Base-by-base conservation (phyloP, 1,140 invertebrate genomes). In the Drosophila tani region DNA sequence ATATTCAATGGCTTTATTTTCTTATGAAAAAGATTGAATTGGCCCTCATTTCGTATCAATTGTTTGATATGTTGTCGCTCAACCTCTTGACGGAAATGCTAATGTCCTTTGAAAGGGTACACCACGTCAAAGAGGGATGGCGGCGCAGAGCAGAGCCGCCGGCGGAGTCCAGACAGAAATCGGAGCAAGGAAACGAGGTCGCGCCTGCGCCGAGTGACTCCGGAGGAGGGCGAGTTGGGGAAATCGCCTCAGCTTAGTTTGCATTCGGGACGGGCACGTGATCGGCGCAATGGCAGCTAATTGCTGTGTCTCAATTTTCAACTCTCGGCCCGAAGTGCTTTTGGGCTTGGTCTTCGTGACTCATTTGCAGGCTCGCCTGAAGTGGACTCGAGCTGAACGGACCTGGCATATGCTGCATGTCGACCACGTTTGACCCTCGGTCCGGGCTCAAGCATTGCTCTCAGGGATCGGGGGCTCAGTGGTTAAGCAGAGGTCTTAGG, bases 241-340 rank as follows among this genome's bases (percentile, higher is more conserved):
- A 60, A 56, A 58, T 46, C 51, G 55, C 64, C 40, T 73, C 47
- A 65, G 53, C 50, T 57, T 51, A 35, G 27, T 59, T 50, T 59
- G 19, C 15, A 50, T 59, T 59, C 41, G 51, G 12, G 12, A 21
- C 59, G 24, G 55, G 62, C 66, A 71, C 75, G 75, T 71, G 79
- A 80, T 76, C 64, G 69, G 50, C 78, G 75, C 74, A 76, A 71
- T 58, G 57, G 66, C 57, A 56, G 79, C 78, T 87, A 87, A 87
- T 86, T 82, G 76, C 70, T 56, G 47, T 59, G 71, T 62, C 80
- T 82, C 83, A 86, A 86, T 80, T 86, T 86, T 66, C 66, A 76
- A 79, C 55, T 69, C 62, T 64, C 53, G 43, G 64, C 29, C 49
- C 49, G 19, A 50, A 63, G 43, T 41, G 45, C 45, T 64, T 67